phyloP scores from a whole-genome alignment of 1,140 invertebrate genomes.

The Aphis craccivora region DNA sequence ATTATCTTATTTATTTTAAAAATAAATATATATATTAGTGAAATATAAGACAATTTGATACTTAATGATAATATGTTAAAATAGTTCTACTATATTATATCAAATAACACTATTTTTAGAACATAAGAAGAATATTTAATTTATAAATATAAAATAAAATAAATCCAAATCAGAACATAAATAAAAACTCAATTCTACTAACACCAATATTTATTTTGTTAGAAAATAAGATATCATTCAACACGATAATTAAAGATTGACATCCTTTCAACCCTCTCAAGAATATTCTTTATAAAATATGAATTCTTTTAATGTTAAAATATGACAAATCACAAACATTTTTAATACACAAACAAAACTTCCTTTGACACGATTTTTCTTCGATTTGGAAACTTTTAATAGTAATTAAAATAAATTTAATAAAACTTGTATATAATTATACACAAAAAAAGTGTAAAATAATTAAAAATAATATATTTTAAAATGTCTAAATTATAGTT shows the following conservation, averaged over 20 bases:
- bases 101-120: neutral
- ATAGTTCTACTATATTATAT: neutral
- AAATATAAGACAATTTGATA: neutral
- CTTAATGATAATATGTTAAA: neutral
- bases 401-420: neutral
- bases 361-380: neutral
- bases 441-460: neutral
- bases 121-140: no score
- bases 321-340: neutral
- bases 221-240: neutral
- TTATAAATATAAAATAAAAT: no score
- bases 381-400: neutral
- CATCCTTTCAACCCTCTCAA: neutral
- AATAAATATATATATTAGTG: no score
- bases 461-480: neutral
- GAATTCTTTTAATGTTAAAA: neutral
- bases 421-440: neutral
- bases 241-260: neutral
- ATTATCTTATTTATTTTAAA: no score
- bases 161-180: neutral
- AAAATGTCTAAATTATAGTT: neutral
- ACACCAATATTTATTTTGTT: neutral
- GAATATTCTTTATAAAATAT: neutral
- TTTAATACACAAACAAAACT: neutral
- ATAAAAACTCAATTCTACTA: neutral